A percentile compares a stretch with the other conserved stretches of the same genome.
phyloP scores from a whole-genome alignment of 2,797 vertebrate species.

The Anas capensis region DNA sequence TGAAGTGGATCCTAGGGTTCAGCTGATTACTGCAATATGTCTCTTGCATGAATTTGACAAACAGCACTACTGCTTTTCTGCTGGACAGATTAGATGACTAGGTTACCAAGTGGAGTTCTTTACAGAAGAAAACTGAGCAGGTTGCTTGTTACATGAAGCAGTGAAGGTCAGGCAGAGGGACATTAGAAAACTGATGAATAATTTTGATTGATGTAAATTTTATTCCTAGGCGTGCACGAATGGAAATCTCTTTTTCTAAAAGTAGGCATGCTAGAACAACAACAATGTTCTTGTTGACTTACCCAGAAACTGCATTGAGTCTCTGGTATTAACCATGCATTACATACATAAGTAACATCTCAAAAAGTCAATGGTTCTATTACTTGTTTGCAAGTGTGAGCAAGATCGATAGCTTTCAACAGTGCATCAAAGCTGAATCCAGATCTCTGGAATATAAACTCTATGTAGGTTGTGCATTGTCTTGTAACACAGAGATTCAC shows the following conservation, averaged over 20 bases:
- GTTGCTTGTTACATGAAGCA: not conserved
- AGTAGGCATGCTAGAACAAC: constrained; percentile 30
- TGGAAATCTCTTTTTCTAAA: constrained; percentile 21
- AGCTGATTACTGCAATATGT: not conserved
- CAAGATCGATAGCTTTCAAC: not conserved
- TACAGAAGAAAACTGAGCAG: not conserved
- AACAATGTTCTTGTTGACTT: constrained; percentile 42
- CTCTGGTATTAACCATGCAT: not conserved
- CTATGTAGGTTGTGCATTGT: not conserved
- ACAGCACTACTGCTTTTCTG: not conserved
- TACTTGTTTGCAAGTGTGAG: not conserved
- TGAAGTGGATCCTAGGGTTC: not conserved
- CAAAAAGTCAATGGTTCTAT: not conserved
- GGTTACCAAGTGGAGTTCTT: not conserved
- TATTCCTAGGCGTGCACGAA: constrained; percentile 15
- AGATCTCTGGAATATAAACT: not conserved
- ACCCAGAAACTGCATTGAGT: not conserved
- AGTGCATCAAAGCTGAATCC: not conserved
- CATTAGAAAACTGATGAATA: not conserved
- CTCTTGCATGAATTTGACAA: not conserved
- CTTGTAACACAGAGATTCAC: not conserved
- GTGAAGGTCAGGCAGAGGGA: not conserved
- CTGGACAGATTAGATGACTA: not conserved
- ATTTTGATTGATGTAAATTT: constrained; percentile 36
- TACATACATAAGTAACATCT: not conserved